Percentiles rank a stretch among this genome's conserved stretches.
phyloP scores from a whole-genome alignment of 1,140 invertebrate species.

The Charaxes varanes region DNA sequence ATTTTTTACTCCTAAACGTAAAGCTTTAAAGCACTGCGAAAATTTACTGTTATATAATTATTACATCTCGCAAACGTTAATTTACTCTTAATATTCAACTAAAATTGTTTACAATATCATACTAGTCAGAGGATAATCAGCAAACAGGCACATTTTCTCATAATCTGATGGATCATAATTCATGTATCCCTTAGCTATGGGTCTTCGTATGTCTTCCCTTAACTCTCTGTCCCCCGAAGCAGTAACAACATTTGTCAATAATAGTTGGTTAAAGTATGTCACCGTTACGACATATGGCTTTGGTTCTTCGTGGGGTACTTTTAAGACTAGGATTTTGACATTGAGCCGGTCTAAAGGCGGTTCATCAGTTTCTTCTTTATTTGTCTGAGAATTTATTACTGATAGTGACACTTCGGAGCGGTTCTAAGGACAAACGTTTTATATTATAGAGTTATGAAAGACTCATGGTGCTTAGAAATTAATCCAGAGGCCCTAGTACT shows the following conservation, averaged over 20 bases:
- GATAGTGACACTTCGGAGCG: constrained; percentile 23
- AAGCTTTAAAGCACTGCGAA: no score
- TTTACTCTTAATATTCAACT: neutral
- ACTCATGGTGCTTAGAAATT: no score
- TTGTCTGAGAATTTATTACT: constrained; percentile 18
- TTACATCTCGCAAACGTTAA: no score
- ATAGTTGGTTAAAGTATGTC: constrained; percentile 38
- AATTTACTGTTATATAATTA: no score
- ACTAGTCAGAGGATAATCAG: constrained; percentile 45
- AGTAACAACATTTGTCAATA: constrained; percentile 33
- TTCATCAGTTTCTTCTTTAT: constrained; percentile 23
- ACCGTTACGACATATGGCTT: constrained; percentile 35
- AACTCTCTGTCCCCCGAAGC: constrained; percentile 24
- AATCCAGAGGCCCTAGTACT: no score
- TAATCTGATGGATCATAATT: constrained; percentile 55
- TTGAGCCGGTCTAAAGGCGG: constrained; percentile 33
- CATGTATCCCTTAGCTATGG: constrained; percentile 33
- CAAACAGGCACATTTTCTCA: constrained; percentile 51
- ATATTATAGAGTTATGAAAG: no score
- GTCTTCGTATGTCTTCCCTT: constrained; percentile 7
- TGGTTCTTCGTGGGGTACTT: constrained; percentile 27
- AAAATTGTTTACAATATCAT: constrained; percentile 10
- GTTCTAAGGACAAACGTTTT: no score
- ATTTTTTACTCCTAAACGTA: no score
- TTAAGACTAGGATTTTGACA: constrained; percentile 32